Base-by-base conservation (phyloP, 1,140 invertebrate species). In the Drosophila nigrodunni region DNA sequence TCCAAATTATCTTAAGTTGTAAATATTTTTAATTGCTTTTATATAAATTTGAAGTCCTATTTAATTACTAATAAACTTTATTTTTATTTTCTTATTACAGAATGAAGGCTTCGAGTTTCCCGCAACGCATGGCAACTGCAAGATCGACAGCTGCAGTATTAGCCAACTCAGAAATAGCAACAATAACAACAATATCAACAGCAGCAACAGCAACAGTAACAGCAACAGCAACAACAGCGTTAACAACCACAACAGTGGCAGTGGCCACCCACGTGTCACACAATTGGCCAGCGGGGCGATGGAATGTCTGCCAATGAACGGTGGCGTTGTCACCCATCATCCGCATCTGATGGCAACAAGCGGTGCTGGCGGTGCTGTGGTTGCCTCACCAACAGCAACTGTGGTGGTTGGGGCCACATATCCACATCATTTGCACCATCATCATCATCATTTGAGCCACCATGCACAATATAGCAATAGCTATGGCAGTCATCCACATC, bases 241-340 rank as follows among this genome's bases (percentile, higher is more conserved):
- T 13, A 41, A 2, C 58, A 15, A 11, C 66, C 58, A 66, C 55
- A 59, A 30, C 25, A 30, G 25, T 30, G 76, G 58, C 54, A 71
- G 82, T 71, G 77, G 77, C 52, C 71, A 49, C 41, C 44, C 76
- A 47, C 80, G 83, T 47, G 47, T 64, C 58, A 78, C 68, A 49
- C 73, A 82, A 55, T 61, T 83, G 82, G 80, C 80, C 52, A 77
- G 62, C 39, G 76, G 80, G 39, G 76, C 74, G 71, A 91, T 91
- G 90, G 90, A 91, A 50, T 91, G 90, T 70, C 60, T 91, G 73
- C 90, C 90, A 37, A 74, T 91, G 73, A 91, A 68, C 71, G 76
- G 67, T 44, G 70, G 67, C 39, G 74, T 74, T 47, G 60, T 59
- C 61, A 64, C 50, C 49, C 78, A 86, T 62, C 82, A 90, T 86